Conservation (phyloP, 2,888 invertebrate genomes). For the Fragum sueziense region DNA sequence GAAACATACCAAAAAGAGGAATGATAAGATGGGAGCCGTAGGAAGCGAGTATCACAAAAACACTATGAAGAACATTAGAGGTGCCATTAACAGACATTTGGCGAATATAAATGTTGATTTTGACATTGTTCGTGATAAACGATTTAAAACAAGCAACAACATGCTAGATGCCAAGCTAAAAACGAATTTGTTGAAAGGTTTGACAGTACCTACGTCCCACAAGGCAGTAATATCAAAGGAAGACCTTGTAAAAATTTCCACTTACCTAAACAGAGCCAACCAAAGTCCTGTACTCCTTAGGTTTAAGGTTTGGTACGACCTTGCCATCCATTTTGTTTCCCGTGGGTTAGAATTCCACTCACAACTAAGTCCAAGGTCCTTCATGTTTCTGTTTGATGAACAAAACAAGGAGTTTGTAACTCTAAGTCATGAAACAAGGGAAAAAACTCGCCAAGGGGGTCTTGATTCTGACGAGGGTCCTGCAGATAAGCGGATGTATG, state of each 20-base stretch:
- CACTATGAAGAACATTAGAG: slow-evolving; percentile 28
- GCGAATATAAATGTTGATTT: slow-evolving; percentile 11
- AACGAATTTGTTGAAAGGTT: neutral
- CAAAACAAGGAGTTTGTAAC: slow-evolving; percentile 1
- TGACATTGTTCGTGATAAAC: slow-evolving; percentile 27
- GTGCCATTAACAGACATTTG: slow-evolving; percentile 30
- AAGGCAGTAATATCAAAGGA: slow-evolving; percentile 16
- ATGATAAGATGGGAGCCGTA: slow-evolving; percentile 1
- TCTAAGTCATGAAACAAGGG: slow-evolving; percentile 1
- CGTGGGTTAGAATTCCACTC: slow-evolving; percentile 34
- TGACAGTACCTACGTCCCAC: slow-evolving; percentile 21
- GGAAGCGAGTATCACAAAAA: slow-evolving; percentile 32
- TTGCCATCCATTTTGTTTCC: slow-evolving; percentile 25
- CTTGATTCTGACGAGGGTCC: slow-evolving; percentile 18
- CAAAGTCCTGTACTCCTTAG: slow-evolving; percentile 20
- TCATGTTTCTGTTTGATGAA: neutral
- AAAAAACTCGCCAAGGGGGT: neutral
- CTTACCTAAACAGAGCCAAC: slow-evolving; percentile 23
- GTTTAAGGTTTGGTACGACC: slow-evolving; percentile 20
- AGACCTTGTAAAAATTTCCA: slow-evolving; percentile 16
- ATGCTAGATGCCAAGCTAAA: slow-evolving; percentile 30
- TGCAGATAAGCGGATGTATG: slow-evolving; percentile 35
- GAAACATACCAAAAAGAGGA: neutral
- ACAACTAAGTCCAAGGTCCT: neutral
- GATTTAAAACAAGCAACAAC: slow-evolving; percentile 18